Evolutionary conservation across 2,113 vertebrate genomes (phyloP), one percentile per base, ranked within the genome.

Genomic region (Phylloscopus trochiloides): DNA sequence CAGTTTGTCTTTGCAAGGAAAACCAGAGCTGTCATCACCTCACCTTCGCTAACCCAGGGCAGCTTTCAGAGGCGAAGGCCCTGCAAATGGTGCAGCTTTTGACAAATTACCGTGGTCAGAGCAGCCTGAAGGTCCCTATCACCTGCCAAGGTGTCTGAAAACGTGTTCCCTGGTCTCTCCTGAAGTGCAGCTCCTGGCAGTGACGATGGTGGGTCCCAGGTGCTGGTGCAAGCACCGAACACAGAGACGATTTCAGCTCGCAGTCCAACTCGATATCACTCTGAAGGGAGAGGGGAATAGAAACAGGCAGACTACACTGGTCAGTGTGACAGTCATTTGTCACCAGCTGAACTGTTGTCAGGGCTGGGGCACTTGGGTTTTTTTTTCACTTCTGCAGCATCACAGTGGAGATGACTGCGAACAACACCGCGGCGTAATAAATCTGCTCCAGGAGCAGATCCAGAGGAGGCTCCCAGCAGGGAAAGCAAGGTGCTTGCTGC

Each of bases 161-260:
- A 50, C 0, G 31, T 0, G 1, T 17, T 62, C 74, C 61, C 86
- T 2, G 0, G 4, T 72, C 61, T 16, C 59, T 52, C 38, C 80
- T 40, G 13, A 31, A 15, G 50, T 1, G 16, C 36, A 74, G 92
- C 51, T 71, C 1, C 0, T 25, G 80, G 84, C 10, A 4, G 2
- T 2, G 73, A 21, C 0, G 36, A 26, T 2, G 1, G 0, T 0
- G 4, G 63, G 63, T 3, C 36, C 14, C 16, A 6, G 81, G 29
- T 62, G 22, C 47, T 0, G 36, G 17, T 14, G 52, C 38, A 17
- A 24, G 73, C 3, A 14, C 14, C 4, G 7, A 61, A 12, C 12
- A 11, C 29, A 54, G 45, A 34, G 34, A 28, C 0, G 6, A 78
- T 31, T 57, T 21, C 43, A 76, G 61, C 38, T 68, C 5, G 0